Evolutionary conservation across 2,888 invertebrate species (phyloP), one percentile per base, ranked within the genome.

Genomic region (Myathropa florea): DNA sequence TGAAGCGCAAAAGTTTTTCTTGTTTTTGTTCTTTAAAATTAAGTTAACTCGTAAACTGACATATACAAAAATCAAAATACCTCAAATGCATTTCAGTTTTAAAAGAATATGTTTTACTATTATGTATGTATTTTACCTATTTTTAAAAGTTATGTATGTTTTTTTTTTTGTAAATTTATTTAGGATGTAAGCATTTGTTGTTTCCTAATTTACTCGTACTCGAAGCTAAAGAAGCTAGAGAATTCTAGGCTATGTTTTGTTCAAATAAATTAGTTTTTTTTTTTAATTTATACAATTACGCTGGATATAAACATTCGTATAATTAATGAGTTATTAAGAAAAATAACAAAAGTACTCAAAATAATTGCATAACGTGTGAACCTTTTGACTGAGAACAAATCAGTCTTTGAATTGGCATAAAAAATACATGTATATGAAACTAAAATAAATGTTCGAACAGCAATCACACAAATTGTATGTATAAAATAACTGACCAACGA

Each of bases 1-100:
- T 24, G 63, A 57, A 33, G 46, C 33, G 64, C 63, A 39, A 70
- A 59, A 23, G 61, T 60, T 33, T 73, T 63, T 71, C 72, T 73
- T 78, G 82, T 86, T 77, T 61, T 78, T 77, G 63, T 73, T 80
- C 36, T 80, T 65, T 33, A 7, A 61, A 78, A 68, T 77, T 67
- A 76, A 60, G 60, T 24, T 21, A 60, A 63, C 46, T 77, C 55
- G 39, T 28, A 75, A 79, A 73, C 75, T 88, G 76, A 82, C 82
- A 87, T 87, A 89, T 82, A 84, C 83, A 88, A 92, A 92, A 91
- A 92, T 92, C 91, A 90, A 92, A 91, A 92, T 92, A 92, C 92
- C 92, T 92, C 92, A 92, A 90, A 92, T 91, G 92, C 92, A 92
- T 92, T 92, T 92, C 92, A 92, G 92, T 92, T 92, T 91, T 90